These are phyloP conservation scores for Parnassius smintheus DNA, from an alignment of 2,888 invertebrate species.

Conservation along the genomic window DNA sequence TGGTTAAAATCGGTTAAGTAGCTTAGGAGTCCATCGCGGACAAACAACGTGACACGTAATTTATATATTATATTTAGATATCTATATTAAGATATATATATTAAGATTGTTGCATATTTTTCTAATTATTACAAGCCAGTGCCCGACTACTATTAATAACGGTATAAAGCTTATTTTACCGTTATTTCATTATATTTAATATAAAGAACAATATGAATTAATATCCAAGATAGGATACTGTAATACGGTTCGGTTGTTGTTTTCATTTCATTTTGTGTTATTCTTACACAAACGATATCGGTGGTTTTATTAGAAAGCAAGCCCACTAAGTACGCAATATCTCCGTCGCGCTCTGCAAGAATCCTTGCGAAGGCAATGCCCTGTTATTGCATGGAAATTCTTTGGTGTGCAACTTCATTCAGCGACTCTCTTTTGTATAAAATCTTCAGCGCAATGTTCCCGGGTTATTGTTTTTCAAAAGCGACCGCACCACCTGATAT, in stretches of 20 bases:
- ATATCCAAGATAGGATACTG: conserved; percentile 66
- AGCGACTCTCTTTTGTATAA: conserved; percentile 72
- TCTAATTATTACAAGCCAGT: no score
- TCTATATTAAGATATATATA: no score
- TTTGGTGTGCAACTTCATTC: conserved; percentile 78
- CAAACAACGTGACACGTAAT: no score
- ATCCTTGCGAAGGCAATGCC: conserved; percentile 58
- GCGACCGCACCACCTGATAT: conserved; percentile 65
- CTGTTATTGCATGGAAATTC: conserved; percentile 80
- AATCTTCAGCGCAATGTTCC: conserved; percentile 70
- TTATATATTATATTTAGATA: no score
- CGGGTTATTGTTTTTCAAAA: conserved; percentile 78
- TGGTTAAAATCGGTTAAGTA: no score
- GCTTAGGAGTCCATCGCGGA: no score
- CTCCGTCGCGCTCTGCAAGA: conserved; percentile 63
- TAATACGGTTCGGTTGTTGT: conserved; percentile 56
- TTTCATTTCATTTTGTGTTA: conserved; percentile 74
- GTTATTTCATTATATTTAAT: no score
- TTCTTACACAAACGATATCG: conserved; percentile 73
- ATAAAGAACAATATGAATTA: conserved; percentile 35
- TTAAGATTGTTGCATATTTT: no score
- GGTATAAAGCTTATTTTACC: no score
- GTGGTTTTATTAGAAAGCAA: conserved; percentile 74
- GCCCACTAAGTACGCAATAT: conserved; percentile 79
- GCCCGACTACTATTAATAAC: no score